Base-by-base conservation (phyloP, 2,797 vertebrate genomes). In the Pitangus sulphuratus region DNA sequence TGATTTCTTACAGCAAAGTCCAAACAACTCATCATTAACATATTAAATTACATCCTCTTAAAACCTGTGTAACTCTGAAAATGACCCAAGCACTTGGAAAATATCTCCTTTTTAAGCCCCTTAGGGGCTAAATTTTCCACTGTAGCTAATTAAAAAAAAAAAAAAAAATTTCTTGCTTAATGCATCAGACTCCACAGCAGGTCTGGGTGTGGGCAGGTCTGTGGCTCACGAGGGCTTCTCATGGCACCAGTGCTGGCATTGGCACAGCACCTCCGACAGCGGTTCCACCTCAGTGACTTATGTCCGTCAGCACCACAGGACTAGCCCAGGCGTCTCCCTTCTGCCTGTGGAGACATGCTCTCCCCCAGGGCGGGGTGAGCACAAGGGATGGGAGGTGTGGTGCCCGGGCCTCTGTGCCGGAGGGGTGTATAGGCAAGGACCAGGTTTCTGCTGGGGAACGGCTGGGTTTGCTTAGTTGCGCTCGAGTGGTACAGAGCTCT, bases 381-480 rank as follows among this genome's bases (percentile, higher is more conserved):
- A 1, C 2, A 4, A 47, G n/a, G 83, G 77, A 22, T 21, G 37
- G 45, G 15, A 90, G 70, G 65, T 89, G 84, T 40, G 83, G 69
- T 93, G 91, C 51, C 35, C 3, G 0, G 45, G 54, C n/a, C 48
- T 12, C 42, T 15, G 4, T 3, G 7, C 37, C 2, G 1, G 58
- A 16, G 44, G 15, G 17, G 30, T 12, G 15, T 62, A 15, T 1
- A 2, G n/a, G 70, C n/a, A 81, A 75, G 69, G 72, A 80, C 22
- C 53, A 25, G 40, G 53, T 94, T 96, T 86, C 85, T 96, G 76
- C 74, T 3, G 3, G 56, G 72, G 82, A 48, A 60, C 9, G 16
- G 50, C n/a, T 21, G 21, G 6, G 50, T 96, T 98, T 97, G 62
- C 87, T 97, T 90, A 84, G 85, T 54, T 90, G 65, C 31, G 48